These are phyloP conservation scores for Lepidurus apus DNA, from an alignment of 1,140 invertebrate genomes.

Conservation along the genomic window DNA sequence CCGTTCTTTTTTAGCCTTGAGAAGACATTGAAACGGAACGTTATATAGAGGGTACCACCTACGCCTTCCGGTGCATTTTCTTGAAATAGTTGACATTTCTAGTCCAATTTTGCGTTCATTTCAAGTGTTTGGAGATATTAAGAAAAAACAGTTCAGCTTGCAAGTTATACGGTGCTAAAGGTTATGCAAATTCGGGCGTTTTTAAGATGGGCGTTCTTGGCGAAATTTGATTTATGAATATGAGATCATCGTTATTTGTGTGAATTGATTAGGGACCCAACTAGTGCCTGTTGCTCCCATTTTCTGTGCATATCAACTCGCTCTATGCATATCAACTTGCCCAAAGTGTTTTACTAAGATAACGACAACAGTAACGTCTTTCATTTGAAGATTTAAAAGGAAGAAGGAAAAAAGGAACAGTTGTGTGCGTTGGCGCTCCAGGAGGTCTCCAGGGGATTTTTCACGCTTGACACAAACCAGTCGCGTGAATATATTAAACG, in stretches of 20 bases:
- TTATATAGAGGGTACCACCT: neutral
- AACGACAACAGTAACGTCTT: constrained; percentile 19
- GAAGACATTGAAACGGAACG: constrained; percentile 3
- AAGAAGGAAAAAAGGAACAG: neutral
- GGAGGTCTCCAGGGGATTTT: neutral
- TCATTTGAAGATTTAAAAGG: neutral
- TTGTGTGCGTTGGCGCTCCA: constrained; percentile 10
- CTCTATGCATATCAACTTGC: neutral
- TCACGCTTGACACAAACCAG: neutral
- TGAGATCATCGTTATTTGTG: neutral
- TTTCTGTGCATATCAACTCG: neutral
- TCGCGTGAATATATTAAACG: neutral
- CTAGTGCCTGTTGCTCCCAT: neutral
- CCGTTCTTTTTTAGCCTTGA: constrained; percentile 15
- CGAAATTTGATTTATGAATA: neutral
- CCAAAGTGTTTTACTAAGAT: neutral
- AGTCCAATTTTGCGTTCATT: neutral
- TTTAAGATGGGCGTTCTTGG: neutral
- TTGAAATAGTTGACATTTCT: neutral
- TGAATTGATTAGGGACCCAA: neutral
- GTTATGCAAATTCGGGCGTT: neutral
- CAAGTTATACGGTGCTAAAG: neutral
- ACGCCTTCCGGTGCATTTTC: neutral
- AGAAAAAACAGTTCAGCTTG: neutral
- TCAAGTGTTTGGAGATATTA: neutral